These are phyloP conservation scores for Chymomyza amoena DNA, from an alignment of 2,888 invertebrate species.

Conservation along the genomic window DNA sequence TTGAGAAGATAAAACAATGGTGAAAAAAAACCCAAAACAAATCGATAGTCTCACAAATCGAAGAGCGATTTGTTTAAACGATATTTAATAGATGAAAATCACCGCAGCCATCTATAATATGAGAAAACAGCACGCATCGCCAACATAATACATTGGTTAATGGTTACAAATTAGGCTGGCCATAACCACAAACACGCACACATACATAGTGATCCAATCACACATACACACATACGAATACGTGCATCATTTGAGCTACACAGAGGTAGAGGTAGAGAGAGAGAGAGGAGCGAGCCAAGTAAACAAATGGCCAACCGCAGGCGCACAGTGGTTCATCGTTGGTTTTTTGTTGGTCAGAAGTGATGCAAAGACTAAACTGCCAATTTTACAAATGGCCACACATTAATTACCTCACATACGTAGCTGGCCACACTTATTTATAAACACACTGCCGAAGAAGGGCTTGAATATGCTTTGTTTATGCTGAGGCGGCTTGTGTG, in stretches of 20 bases:
- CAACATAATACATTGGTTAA: constrained; percentile 70
- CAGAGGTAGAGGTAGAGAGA: constrained; percentile 15
- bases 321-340: constrained; percentile 23
- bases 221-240: neutral
- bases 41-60: constrained; percentile 27
- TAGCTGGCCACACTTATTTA: constrained; percentile 30
- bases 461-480: constrained; percentile 4
- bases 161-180: constrained; percentile 74
- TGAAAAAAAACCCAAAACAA: neutral
- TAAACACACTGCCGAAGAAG: neutral
- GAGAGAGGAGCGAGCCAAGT: constrained; percentile 29
- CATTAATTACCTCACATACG: constrained; percentile 71
- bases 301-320: constrained; percentile 47
- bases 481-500: constrained; percentile 32
- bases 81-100: constrained; percentile 70
- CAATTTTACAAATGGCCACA: constrained; percentile 76
- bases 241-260: neutral
- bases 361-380: constrained; percentile 67
- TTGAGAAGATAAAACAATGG: neutral
- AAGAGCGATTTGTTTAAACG: constrained; percentile 65
- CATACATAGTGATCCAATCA: constrained; percentile 5
- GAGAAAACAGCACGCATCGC: constrained; percentile 50
- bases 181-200: constrained; percentile 56
- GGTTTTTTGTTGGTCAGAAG: constrained; percentile 34
- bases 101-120: constrained; percentile 49